phyloP scores from a whole-genome alignment of 2,888 invertebrate genomes.

The Prosopocoilus inquinatus region DNA sequence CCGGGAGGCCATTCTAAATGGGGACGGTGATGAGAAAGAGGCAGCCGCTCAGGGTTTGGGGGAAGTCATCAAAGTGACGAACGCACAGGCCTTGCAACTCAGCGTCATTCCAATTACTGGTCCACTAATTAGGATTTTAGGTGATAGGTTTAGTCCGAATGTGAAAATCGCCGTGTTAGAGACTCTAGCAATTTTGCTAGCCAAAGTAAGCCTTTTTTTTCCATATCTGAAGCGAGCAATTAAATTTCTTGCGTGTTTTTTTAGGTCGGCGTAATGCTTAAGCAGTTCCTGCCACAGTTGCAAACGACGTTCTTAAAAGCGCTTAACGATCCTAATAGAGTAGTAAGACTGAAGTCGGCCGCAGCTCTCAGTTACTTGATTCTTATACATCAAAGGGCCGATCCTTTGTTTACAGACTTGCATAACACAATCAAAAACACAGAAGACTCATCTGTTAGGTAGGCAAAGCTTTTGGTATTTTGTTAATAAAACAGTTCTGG shows the following conservation, averaged over 20 bases:
- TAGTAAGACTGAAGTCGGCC: conserved; percentile 87
- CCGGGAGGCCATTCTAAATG: conserved; percentile 94
- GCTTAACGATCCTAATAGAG: conserved; percentile 82
- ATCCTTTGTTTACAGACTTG: conserved; percentile 92
- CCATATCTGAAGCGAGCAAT: not conserved
- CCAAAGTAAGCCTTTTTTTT: conserved; percentile 62
- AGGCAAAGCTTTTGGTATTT: conserved; percentile 9
- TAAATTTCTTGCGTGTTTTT: conserved; percentile 19
- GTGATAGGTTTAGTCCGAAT: conserved; percentile 89
- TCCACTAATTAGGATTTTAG: conserved; percentile 94
- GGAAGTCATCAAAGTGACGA: conserved; percentile 79
- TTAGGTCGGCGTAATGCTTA: conserved; percentile 89
- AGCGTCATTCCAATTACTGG: conserved; percentile 98
- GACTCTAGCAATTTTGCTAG: conserved; percentile 86
- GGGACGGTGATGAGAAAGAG: conserved; percentile 93
- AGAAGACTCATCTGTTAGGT: conserved; percentile 75
- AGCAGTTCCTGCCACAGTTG: conserved; percentile 96
- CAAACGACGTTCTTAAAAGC: conserved; percentile 98
- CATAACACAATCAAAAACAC: conserved; percentile 80
- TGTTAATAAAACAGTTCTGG: not conserved
- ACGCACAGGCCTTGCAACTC: conserved; percentile 84
- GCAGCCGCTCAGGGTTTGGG: conserved; percentile 86
- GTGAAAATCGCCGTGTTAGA: conserved; percentile 96
- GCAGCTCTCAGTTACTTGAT: conserved; percentile 84
- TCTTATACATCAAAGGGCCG: conserved; percentile 88